A percentile compares a stretch with the other conserved stretches of the same genome.
These are phyloP conservation scores for Chinchilla lanigera DNA, from an alignment of 2,113 vertebrate species.

Conservation along the genomic window DNA sequence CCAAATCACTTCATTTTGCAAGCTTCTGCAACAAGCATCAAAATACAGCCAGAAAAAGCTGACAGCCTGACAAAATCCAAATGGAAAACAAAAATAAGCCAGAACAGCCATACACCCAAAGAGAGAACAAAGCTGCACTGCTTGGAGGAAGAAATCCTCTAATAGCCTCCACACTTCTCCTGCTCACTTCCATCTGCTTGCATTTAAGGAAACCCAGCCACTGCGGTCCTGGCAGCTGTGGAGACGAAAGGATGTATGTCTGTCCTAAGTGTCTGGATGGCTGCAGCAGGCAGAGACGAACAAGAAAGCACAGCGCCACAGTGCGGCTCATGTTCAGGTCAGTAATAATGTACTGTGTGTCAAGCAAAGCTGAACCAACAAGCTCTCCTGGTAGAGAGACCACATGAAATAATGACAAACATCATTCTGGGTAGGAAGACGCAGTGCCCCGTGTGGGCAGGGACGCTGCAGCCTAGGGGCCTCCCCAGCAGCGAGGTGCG, in stretches of 20 bases:
- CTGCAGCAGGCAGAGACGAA: not conserved
- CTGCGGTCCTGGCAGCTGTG: not conserved
- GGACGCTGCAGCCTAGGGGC: not conserved
- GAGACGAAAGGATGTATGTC: not conserved
- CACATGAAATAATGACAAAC: not conserved
- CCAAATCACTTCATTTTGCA: constrained; percentile 12
- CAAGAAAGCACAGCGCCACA: not conserved
- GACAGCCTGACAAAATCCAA: constrained; percentile 59
- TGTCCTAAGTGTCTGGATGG: not conserved
- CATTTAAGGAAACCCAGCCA: constrained; percentile 51
- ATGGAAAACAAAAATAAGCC: constrained; percentile 73
- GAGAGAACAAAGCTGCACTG: constrained; percentile 61
- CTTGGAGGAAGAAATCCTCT: constrained; percentile 61
- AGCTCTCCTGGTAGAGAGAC: not conserved
- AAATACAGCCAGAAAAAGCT: constrained; percentile 22
- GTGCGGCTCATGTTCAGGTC: not conserved
- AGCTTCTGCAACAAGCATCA: constrained; percentile 23
- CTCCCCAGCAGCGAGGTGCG: fast-evolving
- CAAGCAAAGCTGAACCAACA: not conserved
- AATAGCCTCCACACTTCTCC: constrained; percentile 55
- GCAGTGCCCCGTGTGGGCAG: not conserved
- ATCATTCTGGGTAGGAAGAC: not conserved
- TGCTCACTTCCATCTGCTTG: constrained; percentile 61
- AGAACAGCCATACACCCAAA: constrained; percentile 48
- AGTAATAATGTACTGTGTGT: not conserved